phyloP scores from a whole-genome alignment of 2,888 invertebrate genomes.

The Clanis bilineata region DNA sequence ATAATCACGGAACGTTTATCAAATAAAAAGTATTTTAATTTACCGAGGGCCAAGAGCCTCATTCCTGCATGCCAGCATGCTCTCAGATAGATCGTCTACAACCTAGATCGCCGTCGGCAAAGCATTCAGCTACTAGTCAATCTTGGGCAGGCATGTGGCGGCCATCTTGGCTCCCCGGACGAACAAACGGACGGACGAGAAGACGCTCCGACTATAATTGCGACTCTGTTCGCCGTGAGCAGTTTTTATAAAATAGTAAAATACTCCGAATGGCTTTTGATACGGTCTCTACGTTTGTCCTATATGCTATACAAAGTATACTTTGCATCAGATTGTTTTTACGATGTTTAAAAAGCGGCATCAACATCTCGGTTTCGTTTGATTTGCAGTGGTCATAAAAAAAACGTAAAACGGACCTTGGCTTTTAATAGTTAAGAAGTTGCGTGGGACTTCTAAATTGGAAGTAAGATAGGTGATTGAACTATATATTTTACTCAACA shows the following conservation, averaged over 20 bases:
- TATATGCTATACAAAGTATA: background rate
- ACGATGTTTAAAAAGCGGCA: slow-evolving; percentile 1
- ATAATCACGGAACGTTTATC: slow-evolving; percentile 64
- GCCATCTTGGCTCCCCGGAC: slow-evolving; percentile 63
- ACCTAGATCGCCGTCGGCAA: slow-evolving; percentile 73
- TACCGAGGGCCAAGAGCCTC: slow-evolving; percentile 59
- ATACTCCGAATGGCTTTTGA: slow-evolving; percentile 42
- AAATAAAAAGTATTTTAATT: slow-evolving; percentile 77
- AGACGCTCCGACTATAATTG: slow-evolving; percentile 73
- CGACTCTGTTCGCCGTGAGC: slow-evolving; percentile 67
- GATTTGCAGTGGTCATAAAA: slow-evolving; percentile 9
- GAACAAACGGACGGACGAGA: slow-evolving; percentile 64
- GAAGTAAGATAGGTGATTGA: slow-evolving; percentile 7
- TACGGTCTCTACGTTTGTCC: slow-evolving; percentile 19
- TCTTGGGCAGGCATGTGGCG: slow-evolving; percentile 74
- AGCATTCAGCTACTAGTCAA: slow-evolving; percentile 77
- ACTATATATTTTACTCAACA: background rate
- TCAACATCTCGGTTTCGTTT: background rate
- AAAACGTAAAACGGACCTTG: background rate
- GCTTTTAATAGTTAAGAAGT: slow-evolving; percentile 8
- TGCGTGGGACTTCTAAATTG: slow-evolving; percentile 11
- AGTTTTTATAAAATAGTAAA: slow-evolving; percentile 68
- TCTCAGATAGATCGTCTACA: slow-evolving; percentile 61
- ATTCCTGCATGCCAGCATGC: slow-evolving; percentile 64
- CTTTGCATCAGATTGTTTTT: background rate